Conservation (phyloP, 2,888 invertebrate genomes). For the Syritta pipiens region DNA sequence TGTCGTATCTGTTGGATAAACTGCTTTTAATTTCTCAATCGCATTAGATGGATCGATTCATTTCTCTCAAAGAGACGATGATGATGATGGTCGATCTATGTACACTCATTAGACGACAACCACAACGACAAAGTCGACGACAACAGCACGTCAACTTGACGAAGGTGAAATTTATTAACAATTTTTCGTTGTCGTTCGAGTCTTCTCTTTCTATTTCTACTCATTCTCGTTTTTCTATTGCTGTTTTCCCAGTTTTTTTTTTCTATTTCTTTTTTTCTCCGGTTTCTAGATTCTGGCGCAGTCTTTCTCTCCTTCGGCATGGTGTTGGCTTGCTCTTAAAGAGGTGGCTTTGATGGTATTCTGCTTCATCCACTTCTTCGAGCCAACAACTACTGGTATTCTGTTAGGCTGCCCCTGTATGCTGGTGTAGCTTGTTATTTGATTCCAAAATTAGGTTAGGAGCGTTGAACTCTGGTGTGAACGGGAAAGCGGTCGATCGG, state of each 20-base stretch:
- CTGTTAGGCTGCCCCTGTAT: slow-evolving; percentile 33
- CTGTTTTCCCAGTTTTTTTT: slow-evolving; percentile 53
- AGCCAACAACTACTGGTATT: slow-evolving; percentile 47
- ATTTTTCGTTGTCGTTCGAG: slow-evolving; percentile 32
- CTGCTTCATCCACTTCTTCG: slow-evolving; percentile 43
- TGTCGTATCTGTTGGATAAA: slow-evolving; percentile 20
- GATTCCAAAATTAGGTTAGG: slow-evolving; percentile 78
- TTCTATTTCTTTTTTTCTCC: slow-evolving; percentile 31
- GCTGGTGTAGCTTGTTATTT: slow-evolving; percentile 71
- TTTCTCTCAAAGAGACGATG: slow-evolving; percentile 37
- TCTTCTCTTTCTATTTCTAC: slow-evolving; percentile 32
- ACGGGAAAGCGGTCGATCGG: slow-evolving; percentile 46
- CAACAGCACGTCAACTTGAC: slow-evolving; percentile 51
- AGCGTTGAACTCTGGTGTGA: slow-evolving; percentile 75
- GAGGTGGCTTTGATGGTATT: slow-evolving; percentile 30
- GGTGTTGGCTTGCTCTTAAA: slow-evolving; percentile 48
- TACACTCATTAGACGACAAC: slow-evolving; percentile 25
- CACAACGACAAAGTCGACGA: slow-evolving; percentile 23
- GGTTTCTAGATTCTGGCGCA: slow-evolving; percentile 33
- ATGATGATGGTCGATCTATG: slow-evolving; percentile 31
- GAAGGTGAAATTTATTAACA: slow-evolving; percentile 68
- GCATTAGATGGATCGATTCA: slow-evolving; percentile 48
- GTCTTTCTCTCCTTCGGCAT: slow-evolving; percentile 48
- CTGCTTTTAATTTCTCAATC: slow-evolving; percentile 56
- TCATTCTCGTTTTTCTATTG: slow-evolving; percentile 44